Percentiles rank a stretch among this genome's conserved stretches.
phyloP scores from a whole-genome alignment of 2,888 invertebrate genomes.

The Drosophila suboccidentalis region DNA sequence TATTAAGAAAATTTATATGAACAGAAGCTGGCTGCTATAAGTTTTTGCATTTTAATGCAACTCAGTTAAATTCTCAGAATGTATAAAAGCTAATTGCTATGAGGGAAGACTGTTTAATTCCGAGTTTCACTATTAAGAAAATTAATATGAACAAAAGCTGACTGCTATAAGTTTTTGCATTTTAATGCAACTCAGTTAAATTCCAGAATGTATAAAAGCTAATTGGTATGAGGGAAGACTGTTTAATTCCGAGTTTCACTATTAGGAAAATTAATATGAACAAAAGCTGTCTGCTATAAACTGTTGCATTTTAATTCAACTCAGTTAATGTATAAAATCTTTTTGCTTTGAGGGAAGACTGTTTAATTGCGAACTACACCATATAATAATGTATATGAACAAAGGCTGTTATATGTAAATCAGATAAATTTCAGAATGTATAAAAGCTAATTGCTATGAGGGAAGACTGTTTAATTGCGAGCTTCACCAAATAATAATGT shows the following conservation, averaged over 20 bases:
- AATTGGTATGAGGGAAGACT: neutral
- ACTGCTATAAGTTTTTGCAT: neutral
- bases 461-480: too few relatives aligned
- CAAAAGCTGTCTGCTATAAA: slow-evolving; percentile 8
- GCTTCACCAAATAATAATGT: neutral
- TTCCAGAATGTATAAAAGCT: slow-evolving; percentile 2
- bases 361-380: neutral
- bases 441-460: too few relatives aligned
- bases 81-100: neutral
- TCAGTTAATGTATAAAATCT: too few relatives aligned
- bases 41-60: neutral
- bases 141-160: slow-evolving; percentile 4
- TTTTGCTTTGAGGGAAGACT: neutral
- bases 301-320: neutral
- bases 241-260: neutral
- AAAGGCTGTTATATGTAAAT: neutral
- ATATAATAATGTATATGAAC: too few relatives aligned
- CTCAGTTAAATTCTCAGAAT: slow-evolving; percentile 8
- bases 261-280: too few relatives aligned
- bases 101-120: neutral
- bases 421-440: slow-evolving; percentile 9
- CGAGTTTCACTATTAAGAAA: too few relatives aligned
- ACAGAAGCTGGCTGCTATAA: slow-evolving; percentile 6
- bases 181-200: slow-evolving; percentile 18
- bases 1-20: too few relatives aligned